A percentile compares a stretch with the other conserved stretches of the same genome.
Conservation (phyloP, 2,797 vertebrate genomes). For the Sarcoramphus papa region DNA sequence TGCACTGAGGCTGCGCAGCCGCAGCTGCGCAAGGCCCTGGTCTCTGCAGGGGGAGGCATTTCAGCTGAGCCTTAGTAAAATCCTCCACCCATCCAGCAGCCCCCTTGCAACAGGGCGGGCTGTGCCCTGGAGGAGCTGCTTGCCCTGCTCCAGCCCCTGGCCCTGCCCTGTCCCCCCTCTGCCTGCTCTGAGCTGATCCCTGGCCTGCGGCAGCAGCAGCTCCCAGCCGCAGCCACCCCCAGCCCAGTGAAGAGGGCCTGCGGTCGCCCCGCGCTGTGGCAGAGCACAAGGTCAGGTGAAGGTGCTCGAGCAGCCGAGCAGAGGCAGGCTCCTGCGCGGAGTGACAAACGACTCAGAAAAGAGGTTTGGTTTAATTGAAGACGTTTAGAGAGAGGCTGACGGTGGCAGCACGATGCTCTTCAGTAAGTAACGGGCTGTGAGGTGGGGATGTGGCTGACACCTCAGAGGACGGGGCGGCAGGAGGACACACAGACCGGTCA, state of each 20-base stretch:
- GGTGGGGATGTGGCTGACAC: neutral
- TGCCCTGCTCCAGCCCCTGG: neutral
- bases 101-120: no score
- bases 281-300: neutral
- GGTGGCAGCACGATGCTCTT: neutral
- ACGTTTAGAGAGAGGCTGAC: neutral
- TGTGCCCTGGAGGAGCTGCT: neutral
- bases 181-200: neutral
- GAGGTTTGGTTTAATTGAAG: slow-evolving; percentile 39
- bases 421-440: neutral
- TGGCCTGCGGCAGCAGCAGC: neutral
- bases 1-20: neutral
- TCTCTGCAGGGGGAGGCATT: fast-evolving
- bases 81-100: fast-evolving
- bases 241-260: fast-evolving
- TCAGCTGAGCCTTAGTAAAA: neutral
- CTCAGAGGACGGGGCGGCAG: neutral
- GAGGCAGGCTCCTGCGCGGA: neutral
- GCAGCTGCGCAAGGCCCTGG: neutral
- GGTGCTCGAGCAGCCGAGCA: fast-evolving
- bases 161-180: no score
- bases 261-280: fast-evolving
- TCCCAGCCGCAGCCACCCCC: neutral
- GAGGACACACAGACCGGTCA: neutral
- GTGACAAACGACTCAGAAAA: neutral